A percentile compares a stretch with the other conserved stretches of the same genome.
Conservation (phyloP, 2,797 vertebrate species). For the Acestrorhynchus altus region DNA sequence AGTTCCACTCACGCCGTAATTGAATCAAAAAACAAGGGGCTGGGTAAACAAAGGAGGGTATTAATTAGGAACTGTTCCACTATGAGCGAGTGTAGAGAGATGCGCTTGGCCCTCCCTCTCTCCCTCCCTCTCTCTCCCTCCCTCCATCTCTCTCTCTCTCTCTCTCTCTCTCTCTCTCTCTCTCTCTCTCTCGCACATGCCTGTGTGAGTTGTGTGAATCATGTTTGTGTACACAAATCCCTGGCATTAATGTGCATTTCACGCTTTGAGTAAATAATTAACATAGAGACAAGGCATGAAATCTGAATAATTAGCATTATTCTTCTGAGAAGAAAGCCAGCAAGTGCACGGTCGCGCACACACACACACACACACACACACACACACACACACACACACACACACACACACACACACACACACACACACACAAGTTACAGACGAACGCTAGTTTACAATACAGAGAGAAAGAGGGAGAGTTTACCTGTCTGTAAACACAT, state of each 20-base stretch:
- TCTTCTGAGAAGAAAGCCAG: constrained; percentile 69
- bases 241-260: constrained; percentile 79
- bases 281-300: constrained; percentile 82
- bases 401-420: too few species aligned
- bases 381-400: constrained; percentile 34
- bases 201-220: constrained; percentile 72
- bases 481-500: too few species aligned
- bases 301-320: constrained; percentile 81
- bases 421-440: too few species aligned
- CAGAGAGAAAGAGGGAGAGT: background rate
- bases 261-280: constrained; percentile 84
- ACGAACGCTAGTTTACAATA: too few species aligned
- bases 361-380: constrained; percentile 31
- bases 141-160: constrained; percentile 23
- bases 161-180: constrained; percentile 39
- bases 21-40: constrained; percentile 89
- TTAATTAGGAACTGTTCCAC: constrained; percentile 82
- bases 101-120: constrained; percentile 35
- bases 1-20: constrained; percentile 93
- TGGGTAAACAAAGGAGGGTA: constrained; percentile 96
- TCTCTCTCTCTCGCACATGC: constrained; percentile 49
- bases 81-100: constrained; percentile 70
- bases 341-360: too few species aligned
- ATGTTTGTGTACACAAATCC: constrained; percentile 83
- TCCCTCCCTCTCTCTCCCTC: constrained; percentile 50